These are phyloP conservation scores for Tetramorium alpestre DNA, from an alignment of 1,140 invertebrate genomes.

Conservation along the genomic window DNA sequence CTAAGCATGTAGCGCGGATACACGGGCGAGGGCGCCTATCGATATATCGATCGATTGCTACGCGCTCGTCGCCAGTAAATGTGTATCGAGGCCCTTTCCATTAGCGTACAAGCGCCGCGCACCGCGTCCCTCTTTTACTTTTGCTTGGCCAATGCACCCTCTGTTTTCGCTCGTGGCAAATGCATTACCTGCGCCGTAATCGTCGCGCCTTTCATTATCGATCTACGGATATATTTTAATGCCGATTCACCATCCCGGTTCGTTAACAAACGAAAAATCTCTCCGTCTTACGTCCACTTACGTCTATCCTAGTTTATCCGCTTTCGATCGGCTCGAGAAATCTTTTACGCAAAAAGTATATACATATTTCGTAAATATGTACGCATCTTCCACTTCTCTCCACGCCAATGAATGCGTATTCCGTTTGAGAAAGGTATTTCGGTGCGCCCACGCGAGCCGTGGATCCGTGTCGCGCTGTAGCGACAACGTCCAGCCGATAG, in stretches of 20 bases:
- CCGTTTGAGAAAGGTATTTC: slow-evolving; percentile 44
- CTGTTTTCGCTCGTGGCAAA: slow-evolving; percentile 79
- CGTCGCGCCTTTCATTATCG: slow-evolving; percentile 74
- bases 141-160: slow-evolving; percentile 61
- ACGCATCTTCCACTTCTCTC: background rate
- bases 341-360: background rate
- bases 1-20: slow-evolving; percentile 70
- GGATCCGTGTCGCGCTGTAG: slow-evolving; percentile 43
- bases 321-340: background rate
- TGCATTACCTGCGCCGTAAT: slow-evolving; percentile 79
- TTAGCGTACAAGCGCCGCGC: slow-evolving; percentile 74
- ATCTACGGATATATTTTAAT: slow-evolving; percentile 68
- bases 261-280: background rate
- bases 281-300: background rate
- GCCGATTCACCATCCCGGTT: background rate
- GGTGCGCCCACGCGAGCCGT: slow-evolving; percentile 37
- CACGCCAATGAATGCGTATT: background rate
- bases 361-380: background rate
- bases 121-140: slow-evolving; percentile 66
- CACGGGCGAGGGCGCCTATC: slow-evolving; percentile 74
- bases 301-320: too few species aligned
- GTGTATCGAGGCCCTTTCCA: slow-evolving; percentile 78
- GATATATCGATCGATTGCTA: slow-evolving; percentile 81
- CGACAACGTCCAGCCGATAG: slow-evolving; percentile 45
- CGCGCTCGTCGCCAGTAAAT: slow-evolving; percentile 66